A percentile compares a stretch with the other conserved stretches of the same genome.
Evolutionary conservation across 2,797 vertebrate genomes (phyloP).

Genomic region (Sebastes melanostomus): DNA sequence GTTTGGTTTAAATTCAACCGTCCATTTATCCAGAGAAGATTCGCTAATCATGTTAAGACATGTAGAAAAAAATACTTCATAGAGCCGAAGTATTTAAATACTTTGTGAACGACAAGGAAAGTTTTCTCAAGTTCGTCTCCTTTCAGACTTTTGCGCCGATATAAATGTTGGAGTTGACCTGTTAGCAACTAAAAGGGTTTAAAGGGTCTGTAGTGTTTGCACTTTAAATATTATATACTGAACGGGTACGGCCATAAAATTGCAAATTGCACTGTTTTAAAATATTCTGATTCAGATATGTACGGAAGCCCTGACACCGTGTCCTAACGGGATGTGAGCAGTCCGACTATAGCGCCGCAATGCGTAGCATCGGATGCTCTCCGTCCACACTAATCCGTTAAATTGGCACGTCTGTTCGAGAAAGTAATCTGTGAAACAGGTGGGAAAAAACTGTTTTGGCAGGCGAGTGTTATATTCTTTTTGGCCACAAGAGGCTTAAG

Average conservation of each 20-base stretch:
- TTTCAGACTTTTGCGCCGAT: background rate
- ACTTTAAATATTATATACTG: conserved; percentile 9
- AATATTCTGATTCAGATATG: background rate
- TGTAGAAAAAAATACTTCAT: background rate
- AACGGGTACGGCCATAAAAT: background rate
- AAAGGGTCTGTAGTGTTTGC: background rate
- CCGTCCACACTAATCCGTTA: too few species aligned
- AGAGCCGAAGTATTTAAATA: background rate
- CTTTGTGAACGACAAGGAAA: background rate
- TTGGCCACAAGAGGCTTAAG: background rate
- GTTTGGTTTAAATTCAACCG: background rate
- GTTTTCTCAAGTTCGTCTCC: background rate
- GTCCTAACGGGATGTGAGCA: too few species aligned
- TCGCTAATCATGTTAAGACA: background rate
- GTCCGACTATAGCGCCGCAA: too few species aligned
- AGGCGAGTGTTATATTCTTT: background rate
- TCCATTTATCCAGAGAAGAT: background rate
- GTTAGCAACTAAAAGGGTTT: background rate
- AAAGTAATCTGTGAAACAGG: too few species aligned
- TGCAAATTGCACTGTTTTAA: conserved; percentile 33
- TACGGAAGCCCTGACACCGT: background rate
- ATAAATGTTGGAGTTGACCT: background rate
- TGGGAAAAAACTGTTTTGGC: background rate
- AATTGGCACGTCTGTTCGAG: background rate
- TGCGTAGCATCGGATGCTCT: too few species aligned